These are phyloP conservation scores for Meloe dianella DNA, from an alignment of 2,888 invertebrate species.

Conservation along the genomic window DNA sequence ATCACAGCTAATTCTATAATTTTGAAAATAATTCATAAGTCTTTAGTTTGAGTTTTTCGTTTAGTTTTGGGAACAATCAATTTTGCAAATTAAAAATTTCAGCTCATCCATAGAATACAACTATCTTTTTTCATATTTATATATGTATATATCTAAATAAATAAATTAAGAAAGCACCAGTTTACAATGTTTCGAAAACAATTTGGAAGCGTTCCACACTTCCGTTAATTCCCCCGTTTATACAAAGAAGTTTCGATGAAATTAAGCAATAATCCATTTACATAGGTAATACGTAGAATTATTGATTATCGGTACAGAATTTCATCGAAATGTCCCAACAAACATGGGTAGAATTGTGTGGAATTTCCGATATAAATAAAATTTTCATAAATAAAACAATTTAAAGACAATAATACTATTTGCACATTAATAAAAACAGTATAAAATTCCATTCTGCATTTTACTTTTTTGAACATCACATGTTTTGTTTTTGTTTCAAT, in stretches of 20 bases:
- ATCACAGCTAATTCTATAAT: constrained; percentile 52
- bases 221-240: too few relatives aligned
- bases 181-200: constrained; percentile 18
- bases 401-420: constrained; percentile 19
- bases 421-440: constrained; percentile 29
- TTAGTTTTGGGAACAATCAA: not conserved
- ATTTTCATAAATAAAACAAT: constrained; percentile 33
- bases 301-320: too few relatives aligned
- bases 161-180: constrained; percentile 30
- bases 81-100: not conserved
- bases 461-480: constrained; percentile 12
- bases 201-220: constrained; percentile 1
- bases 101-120: not conserved
- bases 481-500: constrained; percentile 51
- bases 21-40: constrained; percentile 16
- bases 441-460: constrained; percentile 9
- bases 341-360: not conserved
- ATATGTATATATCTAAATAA: constrained; percentile 17
- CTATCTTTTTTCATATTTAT: not conserved
- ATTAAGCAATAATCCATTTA: too few relatives aligned
- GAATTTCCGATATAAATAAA: constrained; percentile 33
- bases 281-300: too few relatives aligned
- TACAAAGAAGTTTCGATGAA: too few relatives aligned
- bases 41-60: constrained; percentile 18
- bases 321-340: too few relatives aligned